These are phyloP conservation scores for Odontocolon sp. DNA, from an alignment of 2,888 invertebrate genomes.

Conservation along the genomic window DNA sequence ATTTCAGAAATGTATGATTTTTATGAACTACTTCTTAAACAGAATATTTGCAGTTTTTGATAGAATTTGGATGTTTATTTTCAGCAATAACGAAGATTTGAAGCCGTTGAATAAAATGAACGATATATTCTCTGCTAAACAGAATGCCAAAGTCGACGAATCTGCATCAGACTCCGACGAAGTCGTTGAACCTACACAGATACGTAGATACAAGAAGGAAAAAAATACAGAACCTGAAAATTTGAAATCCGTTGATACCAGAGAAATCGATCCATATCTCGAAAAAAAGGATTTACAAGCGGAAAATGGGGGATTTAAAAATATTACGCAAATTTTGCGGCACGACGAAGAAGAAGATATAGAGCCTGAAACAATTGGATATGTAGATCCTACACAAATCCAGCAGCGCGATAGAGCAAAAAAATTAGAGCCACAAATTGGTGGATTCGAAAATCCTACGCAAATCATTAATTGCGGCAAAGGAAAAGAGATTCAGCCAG, in stretches of 20 bases:
- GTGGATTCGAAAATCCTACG: neutral
- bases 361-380: conserved; percentile 7
- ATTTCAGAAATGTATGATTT: conserved; percentile 58
- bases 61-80: neutral
- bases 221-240: conserved; percentile 1
- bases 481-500: neutral
- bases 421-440: neutral
- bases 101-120: conserved; percentile 13
- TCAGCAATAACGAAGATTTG: conserved; percentile 22
- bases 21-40: neutral
- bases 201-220: neutral
- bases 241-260: neutral
- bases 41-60: neutral
- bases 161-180: conserved; percentile 28
- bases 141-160: conserved; percentile 6
- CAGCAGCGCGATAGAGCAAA: neutral
- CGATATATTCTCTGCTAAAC: neutral
- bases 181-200: neutral
- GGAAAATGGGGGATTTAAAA: no score
- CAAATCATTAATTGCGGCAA: neutral
- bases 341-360: neutral
- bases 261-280: neutral
- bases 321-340: neutral
- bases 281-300: no score
- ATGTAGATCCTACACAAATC: conserved; percentile 8